Conservation (phyloP, 1,140 invertebrate genomes). For the Sitobion miscanthi region DNA sequence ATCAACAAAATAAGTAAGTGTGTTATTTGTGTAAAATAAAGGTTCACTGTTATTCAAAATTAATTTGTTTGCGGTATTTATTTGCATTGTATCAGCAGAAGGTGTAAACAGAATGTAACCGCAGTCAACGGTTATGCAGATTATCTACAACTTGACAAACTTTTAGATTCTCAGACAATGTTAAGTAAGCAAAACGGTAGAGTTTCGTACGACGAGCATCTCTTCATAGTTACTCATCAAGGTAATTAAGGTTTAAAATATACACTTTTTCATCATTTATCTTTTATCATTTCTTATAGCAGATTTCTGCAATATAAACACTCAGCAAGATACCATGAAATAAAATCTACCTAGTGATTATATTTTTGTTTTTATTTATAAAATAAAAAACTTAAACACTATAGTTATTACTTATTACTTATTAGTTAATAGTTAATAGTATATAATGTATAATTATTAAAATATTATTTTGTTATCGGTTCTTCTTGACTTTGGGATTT, state of each 20-base stretch:
- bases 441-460: too few species aligned
- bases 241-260: conserved; percentile 68
- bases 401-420: too few species aligned
- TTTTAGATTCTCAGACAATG: conserved; percentile 85
- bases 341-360: background rate
- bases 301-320: background rate
- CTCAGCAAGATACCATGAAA: background rate
- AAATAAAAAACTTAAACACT: too few species aligned
- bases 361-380: background rate
- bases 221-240: conserved; percentile 98
- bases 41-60: background rate
- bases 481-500: too few species aligned
- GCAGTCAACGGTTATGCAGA: conserved; percentile 71
- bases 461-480: too few species aligned
- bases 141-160: conserved; percentile 88
- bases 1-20: conserved; percentile 44
- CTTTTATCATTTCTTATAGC: background rate
- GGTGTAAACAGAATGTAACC: background rate
- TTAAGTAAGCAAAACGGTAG: conserved; percentile 75
- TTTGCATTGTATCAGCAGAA: background rate
- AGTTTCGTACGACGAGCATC: conserved; percentile 87
- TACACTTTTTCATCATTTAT: too few species aligned
- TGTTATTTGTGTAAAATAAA: background rate
- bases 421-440: too few species aligned
- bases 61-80: background rate